A percentile compares a stretch with the other conserved stretches of the same genome.
phyloP scores from a whole-genome alignment of 2,113 vertebrate genomes.

The Motacilla alba region DNA sequence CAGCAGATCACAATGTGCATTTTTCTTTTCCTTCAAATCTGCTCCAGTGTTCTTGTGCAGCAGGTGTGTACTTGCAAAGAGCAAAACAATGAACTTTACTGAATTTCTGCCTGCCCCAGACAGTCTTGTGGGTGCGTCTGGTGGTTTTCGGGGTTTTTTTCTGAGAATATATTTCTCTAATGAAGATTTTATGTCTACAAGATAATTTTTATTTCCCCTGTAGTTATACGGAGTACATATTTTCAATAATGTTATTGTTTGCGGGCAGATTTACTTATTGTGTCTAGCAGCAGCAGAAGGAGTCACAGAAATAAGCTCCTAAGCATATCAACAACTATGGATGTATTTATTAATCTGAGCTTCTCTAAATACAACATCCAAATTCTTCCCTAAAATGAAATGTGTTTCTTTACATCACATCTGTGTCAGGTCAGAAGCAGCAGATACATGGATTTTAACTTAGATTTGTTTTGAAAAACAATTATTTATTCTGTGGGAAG shows the following conservation, averaged over 20 bases:
- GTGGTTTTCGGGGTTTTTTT: not conserved
- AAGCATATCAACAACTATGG: not conserved
- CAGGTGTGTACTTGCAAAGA: conserved; percentile 7
- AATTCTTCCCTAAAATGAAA: conserved; percentile 38
- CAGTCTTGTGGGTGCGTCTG: not conserved
- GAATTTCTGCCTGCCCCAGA: not conserved
- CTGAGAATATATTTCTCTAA: not conserved
- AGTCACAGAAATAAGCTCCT: conserved; percentile 46
- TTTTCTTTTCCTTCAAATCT: conserved; percentile 9
- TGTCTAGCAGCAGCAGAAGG: not conserved
- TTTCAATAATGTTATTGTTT: not conserved
- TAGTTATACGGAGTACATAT: not conserved
- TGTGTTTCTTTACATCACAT: conserved; percentile 1
- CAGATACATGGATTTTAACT: conserved; percentile 10
- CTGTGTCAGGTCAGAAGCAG: conserved; percentile 14
- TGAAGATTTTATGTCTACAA: not conserved
- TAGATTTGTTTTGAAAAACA: conserved; percentile 61
- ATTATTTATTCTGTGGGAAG: conserved; percentile 49
- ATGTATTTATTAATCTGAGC: conserved; percentile 52
- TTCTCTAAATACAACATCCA: not conserved
- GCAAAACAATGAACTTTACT: not conserved
- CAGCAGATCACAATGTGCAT: not conserved
- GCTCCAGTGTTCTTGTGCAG: not conserved
- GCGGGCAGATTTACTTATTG: not conserved
- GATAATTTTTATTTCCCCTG: not conserved